Evolutionary conservation across 2,113 vertebrate species (phyloP), one percentile per base, ranked within the genome.

Genomic region (Fulica atra): DNA sequence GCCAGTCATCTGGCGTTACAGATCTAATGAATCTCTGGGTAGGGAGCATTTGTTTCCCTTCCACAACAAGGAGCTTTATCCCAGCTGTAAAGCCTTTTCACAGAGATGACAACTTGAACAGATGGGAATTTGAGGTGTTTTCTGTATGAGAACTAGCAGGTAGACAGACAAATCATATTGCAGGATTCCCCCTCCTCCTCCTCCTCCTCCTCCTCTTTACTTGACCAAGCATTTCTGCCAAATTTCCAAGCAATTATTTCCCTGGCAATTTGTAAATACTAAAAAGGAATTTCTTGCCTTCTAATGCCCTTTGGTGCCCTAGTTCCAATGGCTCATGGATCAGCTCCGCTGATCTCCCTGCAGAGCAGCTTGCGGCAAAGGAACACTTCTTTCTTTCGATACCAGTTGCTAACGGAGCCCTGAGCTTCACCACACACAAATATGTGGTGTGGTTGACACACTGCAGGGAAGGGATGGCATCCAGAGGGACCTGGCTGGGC

Each of bases 1-100:
- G 10, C 8, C 59, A 66, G 26, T 4, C 26, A 6, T 4, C n/a
- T 2, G 5, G n/a, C 59, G 33, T 70, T 9, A 23, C 0, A 1
- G 31, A 70, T 17, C 51, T 31, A 53, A 71, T 29, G 54, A 48
- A 71, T 33, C 20, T 8, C 2, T 25, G 31, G 42, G 28, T 1
- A 44, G 51, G 60, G 73, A 86, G 38, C 36, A n/a, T 33, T 40
- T 51, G 15, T 36, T 64, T 40, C 44, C 57, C 46, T 65, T 73
- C 38, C 33, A 28, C 0, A 1, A 14, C 60, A 31, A 14, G 8
- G 50, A 29, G 11, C 1, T 70, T 81, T 8, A 19, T 31, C 16
- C 35, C 10, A 17, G 13, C 51, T 51, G 6, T 12, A 86, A 81
- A 93, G 46, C 14, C 42, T 51, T 82, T 72, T 46, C 83, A 50